Conservation (phyloP, 2,888 invertebrate species). For the Amphipoea oculea region DNA sequence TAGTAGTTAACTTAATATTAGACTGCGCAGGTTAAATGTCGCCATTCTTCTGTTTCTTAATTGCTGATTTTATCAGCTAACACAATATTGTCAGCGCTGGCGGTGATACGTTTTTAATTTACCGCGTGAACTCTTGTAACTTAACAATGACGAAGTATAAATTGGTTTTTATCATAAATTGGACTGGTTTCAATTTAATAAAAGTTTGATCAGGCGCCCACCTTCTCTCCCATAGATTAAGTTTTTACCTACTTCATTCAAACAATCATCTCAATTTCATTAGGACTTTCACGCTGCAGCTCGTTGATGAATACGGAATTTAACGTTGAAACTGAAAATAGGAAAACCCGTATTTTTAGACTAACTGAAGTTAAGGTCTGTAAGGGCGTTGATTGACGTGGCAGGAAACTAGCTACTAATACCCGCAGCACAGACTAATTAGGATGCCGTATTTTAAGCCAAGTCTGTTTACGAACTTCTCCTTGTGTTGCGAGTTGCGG, state of each 20-base stretch:
- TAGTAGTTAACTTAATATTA: slow-evolving; percentile 46
- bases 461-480: slow-evolving; percentile 46
- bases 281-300: slow-evolving; percentile 16
- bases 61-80: slow-evolving; percentile 46
- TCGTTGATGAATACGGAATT: slow-evolving; percentile 11
- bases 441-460: slow-evolving; percentile 58
- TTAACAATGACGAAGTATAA: slow-evolving; percentile 24
- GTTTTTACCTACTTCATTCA: neutral
- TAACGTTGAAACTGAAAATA: slow-evolving; percentile 27
- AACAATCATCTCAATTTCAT: slow-evolving; percentile 24
- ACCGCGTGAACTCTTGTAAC: slow-evolving; percentile 33
- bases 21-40: slow-evolving; percentile 27
- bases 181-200: slow-evolving; percentile 11
- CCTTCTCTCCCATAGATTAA: slow-evolving; percentile 18
- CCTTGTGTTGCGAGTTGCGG: slow-evolving; percentile 9
- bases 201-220: slow-evolving; percentile 19
- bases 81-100: slow-evolving; percentile 27
- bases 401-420: slow-evolving; percentile 63
- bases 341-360: slow-evolving; percentile 55
- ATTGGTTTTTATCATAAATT: slow-evolving; percentile 17
- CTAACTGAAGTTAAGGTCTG: slow-evolving; percentile 44
- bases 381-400: slow-evolving; percentile 64
- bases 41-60: slow-evolving; percentile 52
- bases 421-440: slow-evolving; percentile 57
- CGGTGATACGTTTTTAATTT: slow-evolving; percentile 40